A percentile compares a stretch with the other conserved stretches of the same genome.
These are phyloP conservation scores for Hydrozoanthus gracilis DNA, from an alignment of 92 coral and sea anemone species.

Conservation along the genomic window DNA sequence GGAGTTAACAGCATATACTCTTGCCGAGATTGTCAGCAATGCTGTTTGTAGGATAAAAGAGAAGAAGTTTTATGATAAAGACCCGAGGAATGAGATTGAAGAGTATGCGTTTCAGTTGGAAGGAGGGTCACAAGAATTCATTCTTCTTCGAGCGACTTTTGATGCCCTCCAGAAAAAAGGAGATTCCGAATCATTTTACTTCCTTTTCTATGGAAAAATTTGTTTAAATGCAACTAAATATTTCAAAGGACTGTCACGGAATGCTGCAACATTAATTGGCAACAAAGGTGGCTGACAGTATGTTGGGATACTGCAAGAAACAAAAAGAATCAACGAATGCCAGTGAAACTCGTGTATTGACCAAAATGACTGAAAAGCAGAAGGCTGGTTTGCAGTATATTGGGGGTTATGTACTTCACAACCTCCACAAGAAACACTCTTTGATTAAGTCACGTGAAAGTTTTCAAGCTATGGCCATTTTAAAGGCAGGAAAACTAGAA, in stretches of 20 bases:
- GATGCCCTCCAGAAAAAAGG: conserved; percentile 57
- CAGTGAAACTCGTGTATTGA: conserved; percentile 25
- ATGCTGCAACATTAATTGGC: conserved; percentile 66
- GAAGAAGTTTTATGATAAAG: conserved; percentile 29
- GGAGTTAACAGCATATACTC: conserved; percentile 27
- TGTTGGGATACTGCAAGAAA: conserved; percentile 47
- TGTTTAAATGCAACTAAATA: conserved; percentile 47
- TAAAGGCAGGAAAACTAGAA: conserved; percentile 59
- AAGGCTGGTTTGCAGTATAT: conserved; percentile 60
- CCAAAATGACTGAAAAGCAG: conserved; percentile 47
- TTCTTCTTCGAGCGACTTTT: conserved; percentile 51
- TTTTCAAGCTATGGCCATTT: conserved; percentile 62
- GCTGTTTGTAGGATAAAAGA: conserved; percentile 30
- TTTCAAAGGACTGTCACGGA: conserved; percentile 54
- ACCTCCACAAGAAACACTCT: conserved; percentile 45
- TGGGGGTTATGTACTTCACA: conserved; percentile 58
- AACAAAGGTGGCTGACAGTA: conserved; percentile 48
- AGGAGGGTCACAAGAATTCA: conserved; percentile 61
- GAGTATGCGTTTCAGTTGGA: conserved; percentile 42
- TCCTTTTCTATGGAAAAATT: conserved; percentile 52
- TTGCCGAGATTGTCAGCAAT: conserved; percentile 14
- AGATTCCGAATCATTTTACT: conserved; percentile 64
- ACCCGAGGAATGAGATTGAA: conserved; percentile 49
- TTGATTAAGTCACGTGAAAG: conserved; percentile 1
- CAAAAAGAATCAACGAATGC: conserved; percentile 19